Base-by-base conservation (phyloP, 2,797 vertebrate species). In the Dermochelys coriacea region DNA sequence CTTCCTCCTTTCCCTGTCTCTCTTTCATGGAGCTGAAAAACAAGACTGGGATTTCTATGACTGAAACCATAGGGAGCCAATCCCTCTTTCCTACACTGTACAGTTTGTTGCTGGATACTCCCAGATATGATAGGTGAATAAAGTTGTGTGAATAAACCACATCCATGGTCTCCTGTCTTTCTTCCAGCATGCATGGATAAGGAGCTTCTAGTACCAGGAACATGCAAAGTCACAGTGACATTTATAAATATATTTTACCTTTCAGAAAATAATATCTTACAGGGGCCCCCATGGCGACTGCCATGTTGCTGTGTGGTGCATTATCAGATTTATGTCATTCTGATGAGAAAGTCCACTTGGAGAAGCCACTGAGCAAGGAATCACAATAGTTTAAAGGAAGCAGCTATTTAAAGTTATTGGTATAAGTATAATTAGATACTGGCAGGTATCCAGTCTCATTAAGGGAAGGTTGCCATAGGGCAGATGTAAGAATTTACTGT, bases 381-480 rank as follows among this genome's bases (percentile, higher is more conserved):
- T 61, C 96, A 79, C 34, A 84, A 41, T 79, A 86, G 21, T 57
- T 90, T 92, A 91, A 91, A 93, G 45, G 94, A 52, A 93, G 4
- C 7, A 94, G 19, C 74, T 93, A 91, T 94, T 93, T 92, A 47
- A 96, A 87, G 47, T 61, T 91, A 68, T 52, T 91, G 4, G 18
- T 19, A 16, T 94, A 91, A 91, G 16, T 84, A 91, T 94, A 96
- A 95, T 96, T 97, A 95, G 41, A 18, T 3, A 84, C 79, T 93
- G 64, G 85, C 45, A 96, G 61, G 59, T 93, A 68, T 90, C 79
- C 29, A 92, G 15, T 41, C 41, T 93, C 68, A 86, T 95, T 96
- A 93, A 23, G 5, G 64, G 45, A 51, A 93, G 25, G 3, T 54
- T 85, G 93, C 91, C 91, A 31, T 37, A 93, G 92, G 93, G 82